A percentile compares a stretch with the other conserved stretches of the same genome.
Conservation (phyloP, 2,113 vertebrate species). For the Eidolon helvum region DNA sequence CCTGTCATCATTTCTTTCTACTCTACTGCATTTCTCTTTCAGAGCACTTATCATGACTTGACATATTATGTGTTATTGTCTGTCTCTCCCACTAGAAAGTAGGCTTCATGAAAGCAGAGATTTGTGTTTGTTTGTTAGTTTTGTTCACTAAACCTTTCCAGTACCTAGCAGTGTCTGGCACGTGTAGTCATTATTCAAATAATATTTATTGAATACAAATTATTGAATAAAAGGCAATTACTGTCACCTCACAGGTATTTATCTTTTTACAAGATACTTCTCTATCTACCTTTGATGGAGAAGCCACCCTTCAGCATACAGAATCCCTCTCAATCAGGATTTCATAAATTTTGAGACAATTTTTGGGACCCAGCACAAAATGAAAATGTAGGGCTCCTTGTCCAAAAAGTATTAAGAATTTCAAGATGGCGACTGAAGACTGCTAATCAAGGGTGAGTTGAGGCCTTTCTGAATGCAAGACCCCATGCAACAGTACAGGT, state of each 20-base stretch:
- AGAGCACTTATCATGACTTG: not conserved
- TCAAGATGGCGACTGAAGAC: not conserved
- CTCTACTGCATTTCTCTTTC: not conserved
- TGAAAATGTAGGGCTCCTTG: fast-evolving
- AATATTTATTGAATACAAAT: not conserved
- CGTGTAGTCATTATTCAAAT: not conserved
- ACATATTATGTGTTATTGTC: not conserved
- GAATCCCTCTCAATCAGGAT: not conserved
- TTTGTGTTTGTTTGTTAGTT: not conserved
- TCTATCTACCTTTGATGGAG: not conserved
- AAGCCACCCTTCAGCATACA: not conserved
- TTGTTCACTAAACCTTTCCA: not conserved
- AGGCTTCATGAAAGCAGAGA: not conserved
- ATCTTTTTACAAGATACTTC: not conserved
- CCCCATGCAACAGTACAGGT: not conserved
- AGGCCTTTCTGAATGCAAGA: not conserved
- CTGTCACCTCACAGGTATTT: not conserved
- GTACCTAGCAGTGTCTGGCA: not conserved
- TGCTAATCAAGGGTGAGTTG: not conserved
- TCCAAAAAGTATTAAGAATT: not conserved
- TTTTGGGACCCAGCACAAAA: not conserved
- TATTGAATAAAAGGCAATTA: not conserved
- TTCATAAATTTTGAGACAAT: not conserved
- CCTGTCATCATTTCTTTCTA: not conserved
- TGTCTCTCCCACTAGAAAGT: not conserved